Base-by-base conservation (phyloP, 2,888 invertebrate genomes). In the Pseudanteris insignis region DNA sequence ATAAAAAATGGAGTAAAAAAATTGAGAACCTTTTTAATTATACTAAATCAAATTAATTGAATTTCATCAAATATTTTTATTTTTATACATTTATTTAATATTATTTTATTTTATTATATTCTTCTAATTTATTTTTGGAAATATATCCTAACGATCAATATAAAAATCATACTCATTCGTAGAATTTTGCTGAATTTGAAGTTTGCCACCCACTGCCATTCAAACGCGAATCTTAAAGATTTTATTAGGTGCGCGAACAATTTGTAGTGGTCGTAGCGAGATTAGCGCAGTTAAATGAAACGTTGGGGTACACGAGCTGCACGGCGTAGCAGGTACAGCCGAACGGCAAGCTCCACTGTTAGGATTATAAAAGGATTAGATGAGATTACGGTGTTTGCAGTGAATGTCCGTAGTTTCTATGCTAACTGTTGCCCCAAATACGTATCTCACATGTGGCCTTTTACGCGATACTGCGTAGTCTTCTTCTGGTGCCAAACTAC, bases 291-390 rank as follows among this genome's bases (percentile, higher is more conserved):
- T 64, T 62, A 66, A 64, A 66, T 64, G 66, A 66, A 66, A 66
- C 62, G 65, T 66, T 67, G 61, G 65, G 64, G 60, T 55, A 65
- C 65, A 65, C 59, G 67, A 65, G 65, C 67, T 67, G 51, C 47
- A 60, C 41, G 29, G 50, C 24, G 46, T 44, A 48, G 40, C 34
- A 50, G 34, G 54, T 63, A 55, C 38, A 44, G 58, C 25, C 38
- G 51, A 55, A 50, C 36, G 30, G 54, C 51, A 41, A 40, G 54
- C 59, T 55, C 55, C 59, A 68, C 54, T 63, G 41, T 47, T 51
- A 65, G 70, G 71, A 73, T 75, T 74, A 74, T 67, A 66, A 61
- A 48, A 66, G 68, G 73, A 77, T 76, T 74, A 75, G 72, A 73
- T 72, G 71, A 75, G 75, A 77, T 76, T 75, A 77, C 70, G 69